Evolutionary conservation across 2,113 vertebrate genomes (phyloP).

Genomic region (Seriola dumerili): DNA sequence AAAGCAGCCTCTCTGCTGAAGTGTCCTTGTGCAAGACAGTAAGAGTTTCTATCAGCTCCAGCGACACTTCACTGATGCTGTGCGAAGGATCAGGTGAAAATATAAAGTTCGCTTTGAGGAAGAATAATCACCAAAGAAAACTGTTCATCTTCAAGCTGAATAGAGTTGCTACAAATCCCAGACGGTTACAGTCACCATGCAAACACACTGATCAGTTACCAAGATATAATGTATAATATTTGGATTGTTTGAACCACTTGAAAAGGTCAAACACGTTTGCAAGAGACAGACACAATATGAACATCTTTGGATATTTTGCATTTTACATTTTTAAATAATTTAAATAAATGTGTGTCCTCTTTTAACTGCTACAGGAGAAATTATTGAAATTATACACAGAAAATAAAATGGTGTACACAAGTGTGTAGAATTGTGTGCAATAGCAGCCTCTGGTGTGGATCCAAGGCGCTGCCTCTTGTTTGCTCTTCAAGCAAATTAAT

Average conservation of each 20-base stretch:
- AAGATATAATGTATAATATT: too few relatives aligned
- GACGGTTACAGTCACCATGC: background rate
- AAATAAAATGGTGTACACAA: background rate
- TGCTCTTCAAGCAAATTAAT: background rate
- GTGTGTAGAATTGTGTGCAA: background rate
- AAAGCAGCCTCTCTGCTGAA: slow-evolving; percentile 30
- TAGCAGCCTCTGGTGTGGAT: slow-evolving; percentile 47
- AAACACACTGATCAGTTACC: too few relatives aligned
- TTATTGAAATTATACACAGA: background rate
- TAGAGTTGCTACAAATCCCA: too few relatives aligned
- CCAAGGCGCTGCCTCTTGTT: background rate
- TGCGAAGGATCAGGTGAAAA: slow-evolving; percentile 2
- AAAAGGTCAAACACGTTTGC: background rate
- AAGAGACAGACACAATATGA: background rate
- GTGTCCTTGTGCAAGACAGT: slow-evolving; percentile 28
- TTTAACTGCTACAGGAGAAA: background rate
- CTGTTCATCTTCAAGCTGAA: background rate
- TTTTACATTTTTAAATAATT: background rate
- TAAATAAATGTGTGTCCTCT: background rate
- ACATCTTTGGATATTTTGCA: background rate
- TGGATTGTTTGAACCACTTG: too few relatives aligned
- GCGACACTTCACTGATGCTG: background rate
- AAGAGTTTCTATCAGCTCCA: background rate
- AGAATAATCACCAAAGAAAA: slow-evolving; percentile 7
- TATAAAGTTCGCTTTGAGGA: slow-evolving; percentile 13